phyloP scores from a whole-genome alignment of 1,140 invertebrate species.

The Eumaeus atala region DNA sequence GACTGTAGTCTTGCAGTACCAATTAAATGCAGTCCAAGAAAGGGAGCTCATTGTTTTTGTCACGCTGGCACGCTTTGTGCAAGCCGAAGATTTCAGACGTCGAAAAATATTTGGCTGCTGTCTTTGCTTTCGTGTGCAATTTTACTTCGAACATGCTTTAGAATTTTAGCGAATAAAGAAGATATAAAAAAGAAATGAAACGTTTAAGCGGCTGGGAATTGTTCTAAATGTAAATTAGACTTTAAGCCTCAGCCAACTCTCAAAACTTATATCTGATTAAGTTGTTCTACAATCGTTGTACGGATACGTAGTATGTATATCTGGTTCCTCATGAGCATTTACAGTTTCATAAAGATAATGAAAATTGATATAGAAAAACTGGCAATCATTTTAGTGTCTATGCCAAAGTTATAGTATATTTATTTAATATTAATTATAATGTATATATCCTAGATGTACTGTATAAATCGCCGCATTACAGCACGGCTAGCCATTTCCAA shows the following conservation, averaged over 20 bases:
- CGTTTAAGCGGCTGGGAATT: constrained; percentile 1
- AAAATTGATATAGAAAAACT: too few species aligned
- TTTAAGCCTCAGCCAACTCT: constrained; percentile 5
- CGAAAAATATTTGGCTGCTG: constrained; percentile 36
- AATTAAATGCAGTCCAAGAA: constrained; percentile 47
- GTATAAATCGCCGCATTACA: too few species aligned
- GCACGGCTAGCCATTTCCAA: too few species aligned
- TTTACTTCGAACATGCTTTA: constrained; percentile 19
- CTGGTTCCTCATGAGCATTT: too few species aligned
- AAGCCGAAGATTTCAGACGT: constrained; percentile 40
- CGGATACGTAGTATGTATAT: too few species aligned
- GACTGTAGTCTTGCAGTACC: constrained; percentile 24
- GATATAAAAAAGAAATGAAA: constrained; percentile 4
- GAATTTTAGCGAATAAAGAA: constrained; percentile 10
- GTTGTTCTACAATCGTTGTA: too few species aligned
- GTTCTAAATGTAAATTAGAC: constrained; percentile 12
- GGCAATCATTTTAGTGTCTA: too few species aligned
- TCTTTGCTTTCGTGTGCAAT: constrained; percentile 16
- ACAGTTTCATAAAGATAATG: too few species aligned
- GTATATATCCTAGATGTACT: too few species aligned
- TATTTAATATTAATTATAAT: too few species aligned
- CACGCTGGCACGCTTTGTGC: constrained; percentile 40
- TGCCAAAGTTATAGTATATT: too few species aligned
- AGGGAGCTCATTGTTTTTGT: constrained; percentile 39
- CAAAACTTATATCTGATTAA: background rate